A percentile compares a stretch with the other conserved stretches of the same genome.
These are phyloP conservation scores for Galeopterus variegatus DNA, from an alignment of 2,113 vertebrate species.

Conservation along the genomic window DNA sequence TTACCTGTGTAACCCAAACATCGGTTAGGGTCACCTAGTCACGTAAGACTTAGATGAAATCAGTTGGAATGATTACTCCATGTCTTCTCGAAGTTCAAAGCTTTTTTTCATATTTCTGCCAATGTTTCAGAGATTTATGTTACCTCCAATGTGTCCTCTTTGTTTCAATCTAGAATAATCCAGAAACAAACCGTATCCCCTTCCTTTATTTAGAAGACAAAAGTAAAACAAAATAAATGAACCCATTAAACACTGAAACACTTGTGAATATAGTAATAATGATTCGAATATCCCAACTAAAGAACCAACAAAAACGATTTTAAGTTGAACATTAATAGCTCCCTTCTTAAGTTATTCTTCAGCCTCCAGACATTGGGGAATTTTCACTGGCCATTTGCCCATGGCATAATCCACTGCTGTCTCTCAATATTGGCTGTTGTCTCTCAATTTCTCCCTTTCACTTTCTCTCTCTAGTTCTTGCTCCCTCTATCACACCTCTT, in stretches of 20 bases:
- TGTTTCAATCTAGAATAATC: conserved; percentile 8
- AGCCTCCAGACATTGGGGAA: neutral
- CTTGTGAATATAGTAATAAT: conserved; percentile 54
- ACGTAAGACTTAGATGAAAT: neutral
- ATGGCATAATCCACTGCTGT: neutral
- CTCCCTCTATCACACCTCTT: neutral
- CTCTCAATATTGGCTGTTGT: neutral
- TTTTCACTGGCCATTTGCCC: conserved; percentile 9
- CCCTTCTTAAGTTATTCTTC: conserved; percentile 11
- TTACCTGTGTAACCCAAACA: neutral
- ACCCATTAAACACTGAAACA: neutral
- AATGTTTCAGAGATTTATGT: neutral
- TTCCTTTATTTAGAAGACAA: conserved; percentile 66
- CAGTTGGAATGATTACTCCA: neutral
- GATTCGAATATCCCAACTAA: conserved; percentile 48
- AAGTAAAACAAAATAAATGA: conserved; percentile 67
- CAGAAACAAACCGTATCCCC: neutral
- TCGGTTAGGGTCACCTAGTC: neutral
- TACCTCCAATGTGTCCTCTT: neutral
- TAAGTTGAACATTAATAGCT: conserved; percentile 40
- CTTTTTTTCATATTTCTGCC: neutral
- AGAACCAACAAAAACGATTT: conserved; percentile 32
- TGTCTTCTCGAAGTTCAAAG: conserved; percentile 22
- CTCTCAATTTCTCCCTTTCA: neutral
- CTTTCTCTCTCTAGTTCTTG: neutral